These are phyloP conservation scores for Anomalospiza imberbis DNA, from an alignment of 2,797 vertebrate genomes.

Conservation along the genomic window DNA sequence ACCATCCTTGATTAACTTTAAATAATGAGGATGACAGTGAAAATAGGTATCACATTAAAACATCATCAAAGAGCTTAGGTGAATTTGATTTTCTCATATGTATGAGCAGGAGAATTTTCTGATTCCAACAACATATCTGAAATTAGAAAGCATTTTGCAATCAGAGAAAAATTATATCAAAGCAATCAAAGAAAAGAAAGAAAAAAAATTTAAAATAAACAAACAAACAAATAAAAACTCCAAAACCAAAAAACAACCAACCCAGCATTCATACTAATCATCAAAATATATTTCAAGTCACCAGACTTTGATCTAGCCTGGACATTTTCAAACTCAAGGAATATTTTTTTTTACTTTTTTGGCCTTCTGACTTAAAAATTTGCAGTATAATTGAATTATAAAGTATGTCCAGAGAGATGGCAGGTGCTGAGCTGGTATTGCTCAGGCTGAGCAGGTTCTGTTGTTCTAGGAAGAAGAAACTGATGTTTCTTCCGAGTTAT, in stretches of 20 bases:
- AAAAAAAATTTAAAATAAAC: neutral
- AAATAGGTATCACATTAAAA: neutral
- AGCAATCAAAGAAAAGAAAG: neutral
- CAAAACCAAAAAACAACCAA: neutral
- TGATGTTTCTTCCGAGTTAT: neutral
- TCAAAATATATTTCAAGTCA: neutral
- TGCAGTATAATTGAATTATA: slow-evolving; percentile 47
- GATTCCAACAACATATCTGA: neutral
- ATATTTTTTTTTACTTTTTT: slow-evolving; percentile 30
- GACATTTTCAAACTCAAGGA: neutral
- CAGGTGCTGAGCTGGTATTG: neutral
- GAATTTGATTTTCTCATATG: neutral
- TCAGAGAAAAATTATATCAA: neutral
- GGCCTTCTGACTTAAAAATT: slow-evolving; percentile 50
- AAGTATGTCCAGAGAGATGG: slow-evolving; percentile 1
- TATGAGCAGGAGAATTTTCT: neutral
- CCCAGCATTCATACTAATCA: neutral
- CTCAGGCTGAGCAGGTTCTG: slow-evolving; percentile 30
- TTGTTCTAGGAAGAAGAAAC: neutral
- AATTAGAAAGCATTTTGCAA: neutral
- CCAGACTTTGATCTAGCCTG: neutral
- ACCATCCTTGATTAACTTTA: neutral
- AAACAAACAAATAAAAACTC: neutral
- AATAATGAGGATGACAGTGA: neutral
- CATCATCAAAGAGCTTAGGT: neutral